Evolutionary conservation across 2,888 invertebrate species (phyloP).

Genomic region (Euplexia lucipara): DNA sequence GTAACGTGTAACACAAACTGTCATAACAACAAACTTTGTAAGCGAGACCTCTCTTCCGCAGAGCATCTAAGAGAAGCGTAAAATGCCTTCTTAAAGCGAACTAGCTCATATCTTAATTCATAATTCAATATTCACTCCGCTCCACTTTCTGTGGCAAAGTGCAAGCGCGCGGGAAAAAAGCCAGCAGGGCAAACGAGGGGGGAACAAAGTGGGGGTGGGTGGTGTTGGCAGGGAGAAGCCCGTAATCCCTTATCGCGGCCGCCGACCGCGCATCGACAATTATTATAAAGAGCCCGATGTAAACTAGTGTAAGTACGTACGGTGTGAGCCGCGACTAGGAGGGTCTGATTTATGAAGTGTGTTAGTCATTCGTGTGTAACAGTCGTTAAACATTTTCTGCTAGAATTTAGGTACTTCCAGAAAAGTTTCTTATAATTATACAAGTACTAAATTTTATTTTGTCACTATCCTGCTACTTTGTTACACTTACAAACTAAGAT

Average conservation of each 20-base stretch:
- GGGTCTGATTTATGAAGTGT: conserved; percentile 60
- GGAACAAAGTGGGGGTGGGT: conserved; percentile 58
- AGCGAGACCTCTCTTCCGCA: conserved; percentile 48
- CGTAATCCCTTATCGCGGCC: conserved; percentile 85
- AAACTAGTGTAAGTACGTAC: conserved; percentile 73
- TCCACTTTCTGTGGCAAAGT: conserved; percentile 79
- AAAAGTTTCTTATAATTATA: conserved; percentile 19
- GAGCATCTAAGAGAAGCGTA: conserved; percentile 51
- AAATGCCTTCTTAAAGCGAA: conserved; percentile 65
- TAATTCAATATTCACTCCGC: conserved; percentile 86
- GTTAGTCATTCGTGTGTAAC: conserved; percentile 54
- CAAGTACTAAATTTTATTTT: too few species aligned
- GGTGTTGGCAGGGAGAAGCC: conserved; percentile 67
- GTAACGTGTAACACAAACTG: conserved; percentile 57
- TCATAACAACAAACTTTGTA: conserved; percentile 62
- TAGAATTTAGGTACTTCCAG: conserved; percentile 1
- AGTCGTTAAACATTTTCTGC: conserved; percentile 30
- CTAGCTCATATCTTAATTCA: conserved; percentile 83
- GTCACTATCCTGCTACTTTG: too few species aligned
- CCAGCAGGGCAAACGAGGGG: conserved; percentile 72
- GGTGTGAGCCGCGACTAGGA: conserved; percentile 52
- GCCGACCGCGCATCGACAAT: conserved; percentile 86
- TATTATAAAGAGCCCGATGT: conserved; percentile 82
- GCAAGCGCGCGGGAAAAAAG: conserved; percentile 86
- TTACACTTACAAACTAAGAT: too few species aligned